These are phyloP conservation scores for Dynastes hyllus DNA, from an alignment of 2,888 invertebrate species.

Conservation along the genomic window DNA sequence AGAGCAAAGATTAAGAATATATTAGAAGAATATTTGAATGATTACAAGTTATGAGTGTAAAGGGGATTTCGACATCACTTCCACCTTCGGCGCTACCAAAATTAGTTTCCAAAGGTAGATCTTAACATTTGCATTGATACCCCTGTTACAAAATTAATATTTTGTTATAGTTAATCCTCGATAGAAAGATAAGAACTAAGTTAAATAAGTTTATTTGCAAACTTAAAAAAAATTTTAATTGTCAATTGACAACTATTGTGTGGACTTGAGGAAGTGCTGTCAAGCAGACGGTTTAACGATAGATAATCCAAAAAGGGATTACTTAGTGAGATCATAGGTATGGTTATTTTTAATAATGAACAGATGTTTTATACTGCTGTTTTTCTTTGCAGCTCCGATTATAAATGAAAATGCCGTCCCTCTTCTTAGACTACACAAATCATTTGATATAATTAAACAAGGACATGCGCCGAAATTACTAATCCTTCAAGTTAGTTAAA, in stretches of 20 bases:
- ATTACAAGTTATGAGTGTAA: constrained; percentile 64
- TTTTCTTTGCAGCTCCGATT: constrained; percentile 70
- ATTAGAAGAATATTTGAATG: constrained; percentile 67
- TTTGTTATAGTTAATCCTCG: constrained; percentile 65
- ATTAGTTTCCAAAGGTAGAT: constrained; percentile 65
- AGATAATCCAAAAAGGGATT: constrained; percentile 89
- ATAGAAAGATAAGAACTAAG: constrained; percentile 70
- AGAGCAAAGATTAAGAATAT: constrained; percentile 64
- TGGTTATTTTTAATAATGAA: neutral
- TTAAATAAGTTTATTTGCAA: constrained; percentile 72
- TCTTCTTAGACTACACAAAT: constrained; percentile 65
- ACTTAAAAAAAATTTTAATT: constrained; percentile 72
- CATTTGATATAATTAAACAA: constrained; percentile 62
- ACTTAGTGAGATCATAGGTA: constrained; percentile 82
- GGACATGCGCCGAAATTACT: constrained; percentile 72
- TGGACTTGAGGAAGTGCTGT: constrained; percentile 79
- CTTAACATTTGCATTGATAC: neutral
- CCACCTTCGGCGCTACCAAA: constrained; percentile 60
- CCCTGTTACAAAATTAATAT: neutral
- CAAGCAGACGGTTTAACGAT: constrained; percentile 83
- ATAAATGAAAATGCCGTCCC: constrained; percentile 72
- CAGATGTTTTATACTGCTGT: constrained; percentile 16
- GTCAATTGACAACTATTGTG: constrained; percentile 70
- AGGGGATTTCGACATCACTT: constrained; percentile 63
- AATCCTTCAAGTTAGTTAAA: constrained; percentile 74